A percentile compares a stretch with the other conserved stretches of the same genome.
phyloP scores from a whole-genome alignment of 2,797 vertebrate genomes.

The Meda fulgida region DNA sequence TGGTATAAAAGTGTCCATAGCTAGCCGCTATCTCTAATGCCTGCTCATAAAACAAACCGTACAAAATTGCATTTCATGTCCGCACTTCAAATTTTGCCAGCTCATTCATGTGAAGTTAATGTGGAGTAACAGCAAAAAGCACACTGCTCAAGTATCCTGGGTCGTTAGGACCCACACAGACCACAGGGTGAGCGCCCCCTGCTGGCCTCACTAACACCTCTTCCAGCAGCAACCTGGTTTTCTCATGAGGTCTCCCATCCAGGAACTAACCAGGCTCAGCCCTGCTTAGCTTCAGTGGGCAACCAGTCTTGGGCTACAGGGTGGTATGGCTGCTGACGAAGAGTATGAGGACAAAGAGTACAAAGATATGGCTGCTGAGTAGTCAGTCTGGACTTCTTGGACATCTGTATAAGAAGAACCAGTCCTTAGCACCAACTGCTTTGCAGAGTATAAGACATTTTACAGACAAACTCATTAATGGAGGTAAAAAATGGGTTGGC shows the following conservation, averaged over 20 bases:
- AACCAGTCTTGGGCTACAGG: too few species aligned
- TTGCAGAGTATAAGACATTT: neutral
- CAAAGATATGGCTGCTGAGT: neutral
- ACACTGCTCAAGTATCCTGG: neutral
- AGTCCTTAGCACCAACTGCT: neutral
- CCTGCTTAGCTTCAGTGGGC: too few species aligned
- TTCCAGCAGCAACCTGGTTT: too few species aligned
- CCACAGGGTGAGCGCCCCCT: too few species aligned
- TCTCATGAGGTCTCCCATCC: too few species aligned
- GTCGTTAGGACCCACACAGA: too few species aligned
- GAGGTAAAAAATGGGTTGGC: neutral
- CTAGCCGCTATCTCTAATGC: conserved; percentile 16
- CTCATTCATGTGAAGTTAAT: conserved; percentile 37
- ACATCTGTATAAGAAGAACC: conserved; percentile 5
- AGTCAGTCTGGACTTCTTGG: neutral
- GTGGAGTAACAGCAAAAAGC: conserved; percentile 4
- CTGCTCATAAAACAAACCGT: conserved; percentile 26
- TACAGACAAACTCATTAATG: neutral
- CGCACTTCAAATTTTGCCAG: conserved; percentile 8
- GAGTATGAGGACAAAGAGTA: too few species aligned
- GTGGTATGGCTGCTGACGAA: too few species aligned
- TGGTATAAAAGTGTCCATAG: conserved; percentile 15
- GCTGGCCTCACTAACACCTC: too few species aligned
- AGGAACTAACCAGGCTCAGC: too few species aligned
- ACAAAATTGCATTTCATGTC: conserved; percentile 2